Evolutionary conservation across 1,140 invertebrate genomes (phyloP), one percentile per base, ranked within the genome.

Genomic region (Plutomurus gul): DNA sequence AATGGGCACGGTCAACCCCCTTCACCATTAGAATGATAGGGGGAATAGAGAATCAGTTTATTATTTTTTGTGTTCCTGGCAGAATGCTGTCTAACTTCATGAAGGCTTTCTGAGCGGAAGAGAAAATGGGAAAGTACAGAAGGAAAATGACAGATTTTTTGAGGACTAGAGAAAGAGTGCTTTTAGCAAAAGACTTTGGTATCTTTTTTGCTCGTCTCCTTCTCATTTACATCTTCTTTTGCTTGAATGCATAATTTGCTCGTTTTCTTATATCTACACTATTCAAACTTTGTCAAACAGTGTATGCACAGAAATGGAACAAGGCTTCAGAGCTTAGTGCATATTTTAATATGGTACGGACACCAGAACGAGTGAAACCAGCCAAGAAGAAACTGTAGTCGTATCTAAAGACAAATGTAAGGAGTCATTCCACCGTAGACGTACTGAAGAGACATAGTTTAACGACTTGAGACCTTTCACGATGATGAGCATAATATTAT

Each of bases 211-310:
- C 33, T 76, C 49, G 36, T 79, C 77, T 27, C 43, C 20, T 16
- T 30, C 43, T 56, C 77, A 72, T 79, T 72, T 75, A 49, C 65
- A 74, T 72, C 40, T 75, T 75, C 49, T 74, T 43, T 79, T 49
- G 39, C 16, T 77, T 37, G 10, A 40, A 71, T 77, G 75, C 56
- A 77, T 77, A 77, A 77, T 77, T 77, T 71, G 36, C 56, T 77
- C 75, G 75, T 77, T 77, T 75, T 27, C 73, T 27, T 43, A 77
- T 60, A 36, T 37, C 36, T 39, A 18, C 36, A n/a, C 40, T n/a
- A n/a, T n/a, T n/a, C n/a, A n/a, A n/a, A 43, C 20, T 40, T 39
- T 72, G n/a, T 10, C 40, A 43, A 43, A 36, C 30, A 33, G 25
- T 33, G 36, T 65, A 36, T 13, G 39, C n/a, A 43, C 39, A 13